phyloP scores from a whole-genome alignment of 2,888 invertebrate genomes.

The Steinernema scapterisci region DNA sequence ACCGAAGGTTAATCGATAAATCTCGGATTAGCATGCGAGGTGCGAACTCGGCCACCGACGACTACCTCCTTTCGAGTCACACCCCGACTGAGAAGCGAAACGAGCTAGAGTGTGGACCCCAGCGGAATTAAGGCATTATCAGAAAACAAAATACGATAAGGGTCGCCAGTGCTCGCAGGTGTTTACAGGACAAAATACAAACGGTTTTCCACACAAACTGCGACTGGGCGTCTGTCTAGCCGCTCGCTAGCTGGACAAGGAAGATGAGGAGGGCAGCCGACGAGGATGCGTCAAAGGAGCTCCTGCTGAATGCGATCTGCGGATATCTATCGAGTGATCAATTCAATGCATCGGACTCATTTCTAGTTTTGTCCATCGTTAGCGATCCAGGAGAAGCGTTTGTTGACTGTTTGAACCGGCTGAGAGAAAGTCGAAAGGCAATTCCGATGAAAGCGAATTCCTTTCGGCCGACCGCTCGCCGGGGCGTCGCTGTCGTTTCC shows the following conservation, averaged over 20 bases:
- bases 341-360: conserved; percentile 8
- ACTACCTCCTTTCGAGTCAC: not conserved
- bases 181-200: conserved; percentile 25
- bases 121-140: not conserved
- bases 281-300: not conserved
- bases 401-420: conserved; percentile 26
- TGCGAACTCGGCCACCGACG: not conserved
- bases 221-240: not conserved
- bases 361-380: conserved; percentile 18
- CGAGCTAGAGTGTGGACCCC: not conserved
- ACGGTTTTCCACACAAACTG: not conserved
- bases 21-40: not conserved
- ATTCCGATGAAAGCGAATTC: conserved; percentile 26
- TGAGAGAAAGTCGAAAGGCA: conserved; percentile 16
- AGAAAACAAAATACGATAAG: conserved; percentile 25
- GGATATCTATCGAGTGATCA: conserved; percentile 22
- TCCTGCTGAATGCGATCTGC: conserved; percentile 26
- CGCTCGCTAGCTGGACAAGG: not conserved
- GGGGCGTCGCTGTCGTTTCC: not conserved
- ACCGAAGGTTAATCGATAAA: not conserved
- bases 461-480: not conserved
- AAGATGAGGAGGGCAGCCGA: not conserved
- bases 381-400: not conserved
- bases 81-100: not conserved
- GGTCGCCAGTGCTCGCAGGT: not conserved